phyloP scores from a whole-genome alignment of 2,888 invertebrate species.

The Acronicta psi region DNA sequence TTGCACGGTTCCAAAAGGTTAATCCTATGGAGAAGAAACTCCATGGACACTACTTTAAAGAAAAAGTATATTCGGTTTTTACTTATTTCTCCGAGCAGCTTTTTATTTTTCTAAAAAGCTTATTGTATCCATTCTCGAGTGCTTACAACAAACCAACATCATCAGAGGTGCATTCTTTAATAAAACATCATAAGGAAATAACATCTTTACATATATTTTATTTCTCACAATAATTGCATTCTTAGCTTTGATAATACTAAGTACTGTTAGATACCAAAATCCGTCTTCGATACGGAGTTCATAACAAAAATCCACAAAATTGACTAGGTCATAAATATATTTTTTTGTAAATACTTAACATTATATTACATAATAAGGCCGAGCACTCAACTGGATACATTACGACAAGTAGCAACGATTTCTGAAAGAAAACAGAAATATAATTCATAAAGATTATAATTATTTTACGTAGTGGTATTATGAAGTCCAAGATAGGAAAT shows the following conservation, averaged over 20 bases:
- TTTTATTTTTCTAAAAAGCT: no score
- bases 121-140: no score
- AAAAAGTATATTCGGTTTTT: no score
- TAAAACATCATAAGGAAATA: slow-evolving; percentile 7
- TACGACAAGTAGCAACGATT: slow-evolving; percentile 73
- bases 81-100: no score
- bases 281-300: slow-evolving; percentile 13
- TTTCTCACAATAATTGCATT: slow-evolving; percentile 31
- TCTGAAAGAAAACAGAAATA: slow-evolving; percentile 69
- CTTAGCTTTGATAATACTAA: slow-evolving; percentile 17
- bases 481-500: no score
- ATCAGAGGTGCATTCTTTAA: neutral
- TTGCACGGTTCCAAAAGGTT: no score
- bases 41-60: no score
- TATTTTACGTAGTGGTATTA: no score
- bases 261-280: slow-evolving; percentile 21
- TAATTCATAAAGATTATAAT: no score
- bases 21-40: no score
- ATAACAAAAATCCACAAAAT: slow-evolving; percentile 17
- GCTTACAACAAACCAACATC: no score
- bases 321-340: slow-evolving; percentile 53
- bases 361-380: slow-evolving; percentile 20
- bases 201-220: no score
- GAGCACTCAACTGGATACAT: slow-evolving; percentile 56
- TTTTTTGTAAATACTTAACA: slow-evolving; percentile 11